Evolutionary conservation across 2,888 invertebrate species (phyloP), one percentile per base, ranked within the genome.

Genomic region (Neoaliturus tenellus): DNA sequence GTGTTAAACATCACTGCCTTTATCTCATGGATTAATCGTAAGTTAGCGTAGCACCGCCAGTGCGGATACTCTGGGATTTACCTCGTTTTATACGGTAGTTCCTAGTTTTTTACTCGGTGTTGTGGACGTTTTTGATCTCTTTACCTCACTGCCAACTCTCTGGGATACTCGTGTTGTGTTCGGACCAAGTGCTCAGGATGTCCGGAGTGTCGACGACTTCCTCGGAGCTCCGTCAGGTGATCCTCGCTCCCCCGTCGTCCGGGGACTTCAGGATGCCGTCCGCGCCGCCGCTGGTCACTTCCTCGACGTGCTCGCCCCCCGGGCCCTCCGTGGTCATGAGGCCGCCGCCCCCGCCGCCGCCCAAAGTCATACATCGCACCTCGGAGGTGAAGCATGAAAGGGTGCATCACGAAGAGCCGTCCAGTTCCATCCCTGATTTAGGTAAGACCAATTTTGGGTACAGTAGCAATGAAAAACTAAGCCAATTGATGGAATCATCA

Each of bases 281-380:
- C 89, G 89, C 86, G 87, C 89, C 86, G 88, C 90, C 87, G 89
- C 81, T 87, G 62, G 87, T 87, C 25, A 85, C 86, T 17, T 87
- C 87, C 35, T 86, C 87, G 23, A 87, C 87, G 82, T 86, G 86
- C 78, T 86, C 85, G n/a, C 86, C 86, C 48, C 87, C 85, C 35
- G 84, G 82, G 73, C 84, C 85, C 20, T 84, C 55, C 35, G 81
- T 85, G 12, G 75, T 85, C 67, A 84, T 84, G 82, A 87, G 82
- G n/a, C 87, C 86, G 67, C 86, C 85, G 23, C 86, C 85, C 14
- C 86, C 86, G 25, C 88, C 84, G 23, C 86, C 85, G n/a, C 87
- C 85, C 14, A 85, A 83, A 69, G 51, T 83, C 39, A 81, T 82
- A 39, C 83, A 71, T 62, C 82, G 82, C 14, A 58, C 71, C 39